These are phyloP conservation scores for Rhynchopsitta pachyrhyncha DNA, from an alignment of 2,113 vertebrate genomes.

Conservation along the genomic window DNA sequence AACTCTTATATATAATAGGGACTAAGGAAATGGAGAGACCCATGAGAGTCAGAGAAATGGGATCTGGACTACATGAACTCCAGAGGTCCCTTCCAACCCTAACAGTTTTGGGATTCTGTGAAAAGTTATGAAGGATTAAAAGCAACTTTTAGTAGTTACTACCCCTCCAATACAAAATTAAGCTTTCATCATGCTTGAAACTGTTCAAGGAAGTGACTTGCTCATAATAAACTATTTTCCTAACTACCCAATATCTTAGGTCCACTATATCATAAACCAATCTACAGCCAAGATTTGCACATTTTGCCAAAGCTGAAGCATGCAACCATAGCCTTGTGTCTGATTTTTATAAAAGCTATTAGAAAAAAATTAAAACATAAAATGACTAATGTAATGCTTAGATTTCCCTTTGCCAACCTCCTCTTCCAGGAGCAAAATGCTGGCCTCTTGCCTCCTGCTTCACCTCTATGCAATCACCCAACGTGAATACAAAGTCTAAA, in stretches of 20 bases:
- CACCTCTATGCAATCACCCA: neutral
- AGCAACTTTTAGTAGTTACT: neutral
- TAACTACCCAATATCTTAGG: neutral
- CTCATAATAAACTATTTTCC: neutral
- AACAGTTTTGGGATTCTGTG: neutral
- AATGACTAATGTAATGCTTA: neutral
- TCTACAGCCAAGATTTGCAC: neutral
- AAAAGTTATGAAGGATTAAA: neutral
- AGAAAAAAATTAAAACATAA: neutral
- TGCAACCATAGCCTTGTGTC: fast-evolving
- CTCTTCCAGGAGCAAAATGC: neutral
- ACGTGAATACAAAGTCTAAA: neutral
- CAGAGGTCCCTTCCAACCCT: neutral
- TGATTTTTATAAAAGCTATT: neutral
- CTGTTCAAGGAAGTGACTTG: neutral
- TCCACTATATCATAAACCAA: neutral
- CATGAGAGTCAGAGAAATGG: neutral
- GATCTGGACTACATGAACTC: neutral
- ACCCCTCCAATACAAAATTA: neutral
- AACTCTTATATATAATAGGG: neutral
- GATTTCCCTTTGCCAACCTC: neutral
- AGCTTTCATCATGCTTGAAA: neutral
- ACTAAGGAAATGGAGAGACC: neutral
- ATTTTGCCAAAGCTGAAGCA: neutral
- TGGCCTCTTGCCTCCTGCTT: neutral